A percentile compares a stretch with the other conserved stretches of the same genome.
These are phyloP conservation scores for Marisa cornuarietis DNA, from an alignment of 1,140 invertebrate genomes.

Conservation along the genomic window DNA sequence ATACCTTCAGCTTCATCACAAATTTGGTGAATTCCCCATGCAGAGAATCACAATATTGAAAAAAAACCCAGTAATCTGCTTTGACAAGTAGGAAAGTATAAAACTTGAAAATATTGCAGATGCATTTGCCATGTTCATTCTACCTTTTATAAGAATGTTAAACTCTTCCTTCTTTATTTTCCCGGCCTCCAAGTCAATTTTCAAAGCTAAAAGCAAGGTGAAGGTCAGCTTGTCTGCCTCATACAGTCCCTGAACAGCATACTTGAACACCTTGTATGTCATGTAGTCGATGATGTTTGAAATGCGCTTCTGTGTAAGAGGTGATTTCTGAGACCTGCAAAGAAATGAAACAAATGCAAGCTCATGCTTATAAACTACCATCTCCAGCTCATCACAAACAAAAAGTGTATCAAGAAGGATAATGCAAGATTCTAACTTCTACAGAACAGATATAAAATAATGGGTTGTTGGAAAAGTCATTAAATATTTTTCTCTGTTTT, in stretches of 20 bases:
- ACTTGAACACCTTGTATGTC: slow-evolving; percentile 90
- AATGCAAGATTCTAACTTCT: no score
- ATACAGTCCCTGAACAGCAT: slow-evolving; percentile 90
- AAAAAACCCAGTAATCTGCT: not conserved
- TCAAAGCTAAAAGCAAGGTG: slow-evolving; percentile 91
- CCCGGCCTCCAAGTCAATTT: slow-evolving; percentile 82
- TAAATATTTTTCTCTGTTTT: no score
- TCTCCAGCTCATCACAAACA: no score
- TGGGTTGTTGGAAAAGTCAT: no score
- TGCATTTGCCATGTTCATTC: not conserved
- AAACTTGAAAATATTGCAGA: not conserved
- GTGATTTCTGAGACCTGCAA: slow-evolving; percentile 59
- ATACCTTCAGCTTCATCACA: no score
- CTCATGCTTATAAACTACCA: no score
- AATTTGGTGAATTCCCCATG: no score
- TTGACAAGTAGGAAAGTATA: not conserved
- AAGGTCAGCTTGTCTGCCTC: slow-evolving; percentile 92
- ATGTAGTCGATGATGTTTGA: slow-evolving; percentile 88
- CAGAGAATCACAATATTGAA: not conserved
- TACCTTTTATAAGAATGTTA: slow-evolving; percentile 91
- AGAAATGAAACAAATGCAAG: no score
- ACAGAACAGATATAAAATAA: no score
- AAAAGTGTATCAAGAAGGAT: no score
- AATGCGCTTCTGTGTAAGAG: slow-evolving; percentile 84
- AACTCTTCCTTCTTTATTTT: slow-evolving; percentile 89